phyloP scores from a whole-genome alignment of 2,113 vertebrate genomes.

The Formicarius rufipectus region DNA sequence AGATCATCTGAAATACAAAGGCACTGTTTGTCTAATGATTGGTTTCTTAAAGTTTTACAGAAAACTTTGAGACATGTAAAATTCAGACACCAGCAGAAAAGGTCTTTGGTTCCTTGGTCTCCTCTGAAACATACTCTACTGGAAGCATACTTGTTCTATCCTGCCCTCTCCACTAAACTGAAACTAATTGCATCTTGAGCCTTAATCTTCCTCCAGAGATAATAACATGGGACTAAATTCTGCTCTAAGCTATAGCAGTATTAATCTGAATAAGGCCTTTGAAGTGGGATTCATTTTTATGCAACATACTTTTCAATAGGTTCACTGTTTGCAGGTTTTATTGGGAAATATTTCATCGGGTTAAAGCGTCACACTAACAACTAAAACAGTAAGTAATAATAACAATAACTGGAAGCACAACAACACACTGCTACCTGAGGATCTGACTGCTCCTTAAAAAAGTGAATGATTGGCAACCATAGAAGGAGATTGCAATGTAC shows the following conservation, averaged over 20 bases:
- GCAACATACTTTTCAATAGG: not conserved
- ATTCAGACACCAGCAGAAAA: not conserved
- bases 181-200: constrained; percentile 43
- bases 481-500: not conserved
- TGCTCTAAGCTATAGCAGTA: constrained; percentile 14
- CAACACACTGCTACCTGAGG: not conserved
- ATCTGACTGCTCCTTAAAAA: not conserved
- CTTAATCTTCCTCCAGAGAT: constrained; percentile 48
- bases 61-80: not conserved
- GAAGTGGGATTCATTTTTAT: constrained; percentile 44
- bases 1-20: not conserved
- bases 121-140: not conserved
- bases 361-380: not conserved
- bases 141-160: not conserved
- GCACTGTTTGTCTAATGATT: not conserved
- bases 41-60: not conserved
- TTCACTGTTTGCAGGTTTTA: not conserved
- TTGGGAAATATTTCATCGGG: constrained; percentile 40
- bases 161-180: not conserved
- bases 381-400: constrained; percentile 12
- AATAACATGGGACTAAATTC: constrained; percentile 39
- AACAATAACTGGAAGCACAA: not conserved
- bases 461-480: not conserved
- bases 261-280: constrained; percentile 43
- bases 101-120: not conserved